These are phyloP conservation scores for Talpa occidentalis DNA, from an alignment of 2,113 vertebrate species.

Conservation along the genomic window DNA sequence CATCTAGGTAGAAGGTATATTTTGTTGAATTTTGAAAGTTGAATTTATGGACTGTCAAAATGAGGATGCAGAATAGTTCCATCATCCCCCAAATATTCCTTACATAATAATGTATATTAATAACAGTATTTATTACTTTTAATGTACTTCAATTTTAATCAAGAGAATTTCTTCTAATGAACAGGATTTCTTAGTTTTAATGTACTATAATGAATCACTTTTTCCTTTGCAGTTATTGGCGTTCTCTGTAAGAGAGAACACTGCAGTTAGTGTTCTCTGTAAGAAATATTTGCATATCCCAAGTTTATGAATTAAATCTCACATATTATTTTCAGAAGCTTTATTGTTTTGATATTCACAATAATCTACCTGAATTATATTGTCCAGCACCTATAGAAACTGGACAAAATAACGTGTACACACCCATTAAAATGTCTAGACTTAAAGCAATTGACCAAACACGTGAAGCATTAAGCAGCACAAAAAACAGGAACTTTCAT, in stretches of 20 bases:
- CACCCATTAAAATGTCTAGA: neutral
- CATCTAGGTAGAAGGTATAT: neutral
- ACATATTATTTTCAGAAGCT: neutral
- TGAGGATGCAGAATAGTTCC: neutral
- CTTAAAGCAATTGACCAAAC: neutral
- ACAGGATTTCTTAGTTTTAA: neutral
- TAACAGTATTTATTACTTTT: neutral
- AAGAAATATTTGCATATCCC: neutral
- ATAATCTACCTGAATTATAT: neutral
- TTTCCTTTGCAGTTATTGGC: neutral
- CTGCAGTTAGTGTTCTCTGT: neutral
- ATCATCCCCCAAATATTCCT: neutral
- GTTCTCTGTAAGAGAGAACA: neutral
- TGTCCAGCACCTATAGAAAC: neutral
- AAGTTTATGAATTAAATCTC: neutral
- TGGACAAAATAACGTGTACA: neutral
- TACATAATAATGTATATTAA: neutral
- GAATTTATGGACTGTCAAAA: neutral
- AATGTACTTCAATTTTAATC: neutral
- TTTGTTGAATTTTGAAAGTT: slow-evolving; percentile 7
- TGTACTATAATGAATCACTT: neutral
- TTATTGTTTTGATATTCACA: neutral
- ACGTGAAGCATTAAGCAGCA: neutral
- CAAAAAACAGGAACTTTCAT: neutral
- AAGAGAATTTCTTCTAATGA: neutral